Evolutionary conservation across 35 echinoderm and acorn worm species (phyloP).

Genomic region (Stichopus chloronotus): DNA sequence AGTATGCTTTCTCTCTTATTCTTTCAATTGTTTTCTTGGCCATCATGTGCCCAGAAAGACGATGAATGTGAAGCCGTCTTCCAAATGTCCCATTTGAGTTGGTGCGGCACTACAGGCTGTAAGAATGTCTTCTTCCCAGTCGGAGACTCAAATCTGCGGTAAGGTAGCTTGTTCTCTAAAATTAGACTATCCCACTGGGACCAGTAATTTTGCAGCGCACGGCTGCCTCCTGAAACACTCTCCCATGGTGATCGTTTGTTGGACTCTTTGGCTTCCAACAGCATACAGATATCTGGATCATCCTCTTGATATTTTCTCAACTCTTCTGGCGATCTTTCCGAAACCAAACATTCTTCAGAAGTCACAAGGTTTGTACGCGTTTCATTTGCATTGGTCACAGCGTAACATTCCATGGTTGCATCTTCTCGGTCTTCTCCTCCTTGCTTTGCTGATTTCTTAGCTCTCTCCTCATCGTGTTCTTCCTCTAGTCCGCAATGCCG

Average conservation of each 20-base stretch:
- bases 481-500: slow-evolving; percentile 30
- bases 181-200: slow-evolving; percentile 41
- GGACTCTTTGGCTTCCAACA: not conserved
- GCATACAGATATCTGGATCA: not conserved
- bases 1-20: slow-evolving; percentile 21
- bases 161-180: not conserved
- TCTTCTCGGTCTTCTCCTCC: not conserved
- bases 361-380: no score
- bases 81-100: not conserved
- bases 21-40: slow-evolving; percentile 3
- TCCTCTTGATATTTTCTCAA: not conserved
- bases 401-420: not conserved
- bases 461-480: slow-evolving; percentile 15
- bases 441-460: not conserved
- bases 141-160: slow-evolving; percentile 8
- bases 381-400: not conserved
- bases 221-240: slow-evolving; percentile 1
- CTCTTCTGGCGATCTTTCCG: slow-evolving; percentile 8
- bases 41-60: slow-evolving; percentile 21
- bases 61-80: slow-evolving; percentile 1
- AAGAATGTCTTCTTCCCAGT: not conserved
- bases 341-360: not conserved
- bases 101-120: not conserved
- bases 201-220: slow-evolving; percentile 25
- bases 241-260: slow-evolving; percentile 31